Evolutionary conservation across 2,113 vertebrate species (phyloP), one percentile per base, ranked within the genome.

Genomic region (Aphyosemion australe): DNA sequence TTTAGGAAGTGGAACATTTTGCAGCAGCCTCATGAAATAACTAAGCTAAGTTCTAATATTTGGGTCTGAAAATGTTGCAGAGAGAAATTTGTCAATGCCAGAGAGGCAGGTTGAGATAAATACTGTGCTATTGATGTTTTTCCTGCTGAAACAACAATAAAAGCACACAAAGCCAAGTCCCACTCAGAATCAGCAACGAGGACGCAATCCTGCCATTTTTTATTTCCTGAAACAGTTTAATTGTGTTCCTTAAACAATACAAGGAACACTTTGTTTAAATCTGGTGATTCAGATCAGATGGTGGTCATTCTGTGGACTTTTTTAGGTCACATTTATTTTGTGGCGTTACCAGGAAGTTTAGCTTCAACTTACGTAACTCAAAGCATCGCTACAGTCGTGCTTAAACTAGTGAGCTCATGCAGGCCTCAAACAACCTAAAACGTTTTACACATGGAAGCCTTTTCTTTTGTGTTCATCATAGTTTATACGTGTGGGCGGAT

Each of bases 291-390:
- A 20, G 16, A 62, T 57, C 49, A 69, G 72, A 60, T 57, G 50
- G n/a, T 61, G 52, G 55, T 50, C 69, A 62, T 56, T 74, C 53
- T 61, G 57, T 11, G 15, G 42, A 45, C 32, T 32, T 64, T 69
- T 82, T 69, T 66, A 70, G 51, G 61, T 69, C 51, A 48, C 61
- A 8, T 65, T 79, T 76, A 70, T 80, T 78, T 80, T 55, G 48
- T 72, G 67, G 55, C 2, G 47, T 41, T 86, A 78, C 71, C 66
- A 86, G 67, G 48, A 79, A 68, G 65, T 81, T 53, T 4, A 71
- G 52, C 20, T 56, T 3, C 8, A 9, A 8, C 19, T 78, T 63
- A 57, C 59, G 74, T 31, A 48, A 77, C 53, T 62, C 45, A 31
- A 72, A 31, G 37, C 32, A 18, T 54, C 1, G 26, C 26, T 26